A percentile compares a stretch with the other conserved stretches of the same genome.
Evolutionary conservation across 2,888 invertebrate species (phyloP).

Genomic region (Polylopha cassiicola): DNA sequence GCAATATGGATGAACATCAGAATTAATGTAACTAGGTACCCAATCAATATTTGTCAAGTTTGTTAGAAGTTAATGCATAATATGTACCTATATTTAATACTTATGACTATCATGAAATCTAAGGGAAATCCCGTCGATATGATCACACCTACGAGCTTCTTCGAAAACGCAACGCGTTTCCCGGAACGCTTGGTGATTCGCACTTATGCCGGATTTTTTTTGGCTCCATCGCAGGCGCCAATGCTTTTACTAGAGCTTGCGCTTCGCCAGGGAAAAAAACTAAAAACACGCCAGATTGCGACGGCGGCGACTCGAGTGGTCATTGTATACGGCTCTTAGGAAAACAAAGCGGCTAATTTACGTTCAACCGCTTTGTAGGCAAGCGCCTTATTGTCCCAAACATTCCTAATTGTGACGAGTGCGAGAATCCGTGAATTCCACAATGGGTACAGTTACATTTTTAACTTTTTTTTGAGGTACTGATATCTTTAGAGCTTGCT

Average conservation of each 20-base stretch:
- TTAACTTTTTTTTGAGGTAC: conserved; percentile 2
- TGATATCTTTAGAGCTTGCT: conserved; percentile 4
- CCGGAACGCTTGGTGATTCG: conserved; percentile 54
- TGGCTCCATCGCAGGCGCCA: conserved; percentile 56
- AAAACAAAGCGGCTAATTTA: conserved; percentile 63
- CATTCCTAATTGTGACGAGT: conserved; percentile 33
- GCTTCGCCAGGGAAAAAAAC: conserved; percentile 51
- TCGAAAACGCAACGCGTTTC: conserved; percentile 54
- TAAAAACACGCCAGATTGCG: conserved; percentile 32
- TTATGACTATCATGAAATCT: no score
- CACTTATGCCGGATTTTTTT: conserved; percentile 62
- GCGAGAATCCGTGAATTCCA: conserved; percentile 32
- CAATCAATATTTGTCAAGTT: no score
- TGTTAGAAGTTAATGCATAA: no score
- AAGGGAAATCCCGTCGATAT: conserved; percentile 34
- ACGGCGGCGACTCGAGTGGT: conserved; percentile 40
- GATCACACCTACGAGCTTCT: conserved; percentile 39
- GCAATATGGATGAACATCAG: no score
- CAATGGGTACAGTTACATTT: conserved; percentile 39
- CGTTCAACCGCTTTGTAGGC: conserved; percentile 33
- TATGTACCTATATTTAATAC: no score
- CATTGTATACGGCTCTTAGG: conserved; percentile 51
- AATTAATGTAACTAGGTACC: no score
- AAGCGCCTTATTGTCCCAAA: conserved; percentile 34
- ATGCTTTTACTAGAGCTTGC: conserved; percentile 58